A percentile compares a stretch with the other conserved stretches of the same genome.
phyloP scores from a whole-genome alignment of 2,113 vertebrate genomes.

The Heloderma charlesbogerti region DNA sequence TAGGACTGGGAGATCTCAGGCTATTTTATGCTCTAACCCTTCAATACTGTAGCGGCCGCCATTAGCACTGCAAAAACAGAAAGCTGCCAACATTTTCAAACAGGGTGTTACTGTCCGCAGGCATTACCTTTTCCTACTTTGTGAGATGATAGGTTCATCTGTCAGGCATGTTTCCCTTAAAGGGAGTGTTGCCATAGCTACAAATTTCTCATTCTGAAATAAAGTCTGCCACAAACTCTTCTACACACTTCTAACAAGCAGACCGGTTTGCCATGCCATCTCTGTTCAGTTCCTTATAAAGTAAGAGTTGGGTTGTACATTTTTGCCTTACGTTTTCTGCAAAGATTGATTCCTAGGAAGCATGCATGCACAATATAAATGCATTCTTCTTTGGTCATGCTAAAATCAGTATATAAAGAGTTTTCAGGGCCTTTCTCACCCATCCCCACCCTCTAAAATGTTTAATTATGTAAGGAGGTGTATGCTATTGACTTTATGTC shows the following conservation, averaged over 20 bases:
- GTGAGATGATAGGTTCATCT: background rate
- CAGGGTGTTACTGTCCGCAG: background rate
- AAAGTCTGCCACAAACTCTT: background rate
- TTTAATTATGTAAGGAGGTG: too few species aligned
- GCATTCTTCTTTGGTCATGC: too few species aligned
- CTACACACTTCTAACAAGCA: background rate
- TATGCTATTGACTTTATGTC: too few species aligned
- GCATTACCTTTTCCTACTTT: background rate
- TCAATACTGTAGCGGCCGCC: background rate
- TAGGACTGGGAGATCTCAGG: background rate
- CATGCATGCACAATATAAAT: too few species aligned
- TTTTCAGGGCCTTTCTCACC: too few species aligned
- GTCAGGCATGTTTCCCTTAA: background rate
- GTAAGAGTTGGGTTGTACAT: background rate
- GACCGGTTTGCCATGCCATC: background rate
- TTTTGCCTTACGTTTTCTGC: background rate
- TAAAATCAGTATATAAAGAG: background rate
- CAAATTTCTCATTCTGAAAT: background rate
- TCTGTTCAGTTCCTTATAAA: fast-evolving
- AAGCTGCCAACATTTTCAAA: background rate
- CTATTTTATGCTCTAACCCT: background rate
- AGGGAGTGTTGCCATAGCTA: background rate
- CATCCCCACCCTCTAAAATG: too few species aligned
- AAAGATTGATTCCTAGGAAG: too few species aligned
- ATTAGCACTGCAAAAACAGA: background rate